Evolutionary conservation across 2,797 vertebrate species (phyloP), one percentile per base, ranked within the genome.

Genomic region (Gouania willdenowi): DNA sequence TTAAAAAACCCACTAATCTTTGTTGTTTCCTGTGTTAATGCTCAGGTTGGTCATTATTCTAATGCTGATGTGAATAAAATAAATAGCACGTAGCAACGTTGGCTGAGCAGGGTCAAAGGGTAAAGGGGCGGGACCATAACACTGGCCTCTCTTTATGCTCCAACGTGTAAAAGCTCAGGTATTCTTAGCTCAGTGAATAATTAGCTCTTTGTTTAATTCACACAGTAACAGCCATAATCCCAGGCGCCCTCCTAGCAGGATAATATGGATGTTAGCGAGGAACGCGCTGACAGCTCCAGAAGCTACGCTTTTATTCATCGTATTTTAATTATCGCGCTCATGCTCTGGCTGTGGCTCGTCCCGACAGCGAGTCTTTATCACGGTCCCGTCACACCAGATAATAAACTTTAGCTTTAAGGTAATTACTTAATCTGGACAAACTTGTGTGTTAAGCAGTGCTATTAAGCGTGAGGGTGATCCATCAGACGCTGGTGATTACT

Each of bases 341-440:
- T 80, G 46, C n/a, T 24, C 20, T 33, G 29, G 20, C 46, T 26
- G 10, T 36, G 33, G 41, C 36, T 49, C 29, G 15, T 9, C 67
- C 62, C 67, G 75, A 83, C 81, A 81, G 79, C 55, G 31, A 59
- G 74, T 77, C 84, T 90, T 93, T 87, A 85, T 94, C 91, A 92
- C 67, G 5, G 20, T 12, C 40, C 66, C 71, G 74, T 86, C 56
- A 77, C 77, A 86, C 88, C 77, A 89, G 90, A 92, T 93, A 95
- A 93, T 91, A 91, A 92, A 90, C 87, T 89, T 93, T 82, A 86
- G 86, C 91, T 92, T 93, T 91, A 83, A 91, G 89, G 91, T 93
- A 93, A 94, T 96, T 94, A 92, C 91, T 94, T 93, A 92, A 95
- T 94, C 92, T 93, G 88, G 91, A 92, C 91, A 93, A 94, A 93